Evolutionary conservation across 2,888 invertebrate species (phyloP), one percentile per base, ranked within the genome.

Genomic region (Athetis lepigone): DNA sequence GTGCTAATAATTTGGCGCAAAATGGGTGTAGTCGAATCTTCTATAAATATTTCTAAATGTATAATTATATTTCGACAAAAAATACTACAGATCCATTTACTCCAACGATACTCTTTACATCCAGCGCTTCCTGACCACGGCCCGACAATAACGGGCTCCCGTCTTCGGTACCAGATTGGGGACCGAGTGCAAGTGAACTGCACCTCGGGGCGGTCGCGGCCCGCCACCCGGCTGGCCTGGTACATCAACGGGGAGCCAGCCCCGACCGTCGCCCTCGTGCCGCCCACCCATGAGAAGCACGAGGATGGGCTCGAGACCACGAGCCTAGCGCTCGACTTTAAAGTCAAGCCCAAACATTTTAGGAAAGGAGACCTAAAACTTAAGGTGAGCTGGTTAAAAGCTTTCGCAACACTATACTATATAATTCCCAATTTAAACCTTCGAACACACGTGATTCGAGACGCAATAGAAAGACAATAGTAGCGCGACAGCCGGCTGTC

Each of bases 201-300:
- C 93, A 97, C 97, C 6, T 98, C 98, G 37, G 97, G 97, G 16
- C 95, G 97, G 77, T 98, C 98, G 45, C 96, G 97, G 84, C 98
- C 98, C 6, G 97, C 98, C 13, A 98, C 98, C 62, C 96, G 96
- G 84, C 96, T 98, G 59, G 96, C 97, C 78, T 98, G 98, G 98
- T 97, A 97, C 95, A 97, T 98, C 92, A 98, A 98, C 91, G 98
- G 97, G 25, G 97, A 98, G 87, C 97, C 97, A 79, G 96, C 96
- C 33, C 96, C 96, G 33, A 80, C 95, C 2, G 85, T 88, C 4
- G 92, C 95, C 6, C 86, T 96, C 64, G 86, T 92, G 2, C 91
- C 95, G 7, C 95, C 96, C 0, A 92, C 92, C 46, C 92, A 95
- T 66, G 90, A 93, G 73, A 90, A 92, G 62, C 91, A 95, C 42